Evolutionary conservation across 1,140 invertebrate genomes (phyloP).

Genomic region (Yoshiicerus persimilis): DNA sequence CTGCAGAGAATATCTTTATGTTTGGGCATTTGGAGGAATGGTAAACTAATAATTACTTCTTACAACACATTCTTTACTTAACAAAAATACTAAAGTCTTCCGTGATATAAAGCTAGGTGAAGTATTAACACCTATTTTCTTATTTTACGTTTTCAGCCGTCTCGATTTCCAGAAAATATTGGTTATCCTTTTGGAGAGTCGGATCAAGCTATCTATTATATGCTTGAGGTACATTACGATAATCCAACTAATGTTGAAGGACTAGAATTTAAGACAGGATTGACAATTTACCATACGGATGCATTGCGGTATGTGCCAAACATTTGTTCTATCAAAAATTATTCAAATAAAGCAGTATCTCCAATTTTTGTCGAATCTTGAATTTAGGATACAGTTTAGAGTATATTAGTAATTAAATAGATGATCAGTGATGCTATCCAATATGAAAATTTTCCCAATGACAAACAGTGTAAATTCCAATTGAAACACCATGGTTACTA

Average conservation of each 20-base stretch:
- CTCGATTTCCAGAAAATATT: slow-evolving; percentile 23
- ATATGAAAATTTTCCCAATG: too few species aligned
- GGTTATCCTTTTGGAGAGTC: slow-evolving; percentile 5
- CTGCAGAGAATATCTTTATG: not conserved
- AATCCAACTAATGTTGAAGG: not conserved
- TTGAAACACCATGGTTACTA: too few species aligned
- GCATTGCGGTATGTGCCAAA: not conserved
- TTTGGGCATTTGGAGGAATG: slow-evolving; percentile 30
- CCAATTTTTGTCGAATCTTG: too few species aligned
- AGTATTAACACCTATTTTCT: too few species aligned
- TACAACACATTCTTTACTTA: too few species aligned
- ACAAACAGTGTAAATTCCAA: too few species aligned
- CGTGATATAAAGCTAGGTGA: too few species aligned
- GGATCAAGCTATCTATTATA: not conserved
- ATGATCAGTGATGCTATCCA: too few species aligned
- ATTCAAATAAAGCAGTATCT: too few species aligned
- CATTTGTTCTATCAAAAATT: not conserved
- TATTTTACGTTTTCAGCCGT: not conserved
- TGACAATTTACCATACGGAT: not conserved
- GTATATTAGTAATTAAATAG: too few species aligned
- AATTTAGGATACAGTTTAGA: too few species aligned
- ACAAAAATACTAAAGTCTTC: too few species aligned
- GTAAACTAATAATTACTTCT: not conserved
- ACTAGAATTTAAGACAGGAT: slow-evolving; percentile 21
- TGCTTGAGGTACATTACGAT: slow-evolving; percentile 37